Base-by-base conservation (phyloP, 2,113 vertebrate genomes). In the Grantiella picta region DNA sequence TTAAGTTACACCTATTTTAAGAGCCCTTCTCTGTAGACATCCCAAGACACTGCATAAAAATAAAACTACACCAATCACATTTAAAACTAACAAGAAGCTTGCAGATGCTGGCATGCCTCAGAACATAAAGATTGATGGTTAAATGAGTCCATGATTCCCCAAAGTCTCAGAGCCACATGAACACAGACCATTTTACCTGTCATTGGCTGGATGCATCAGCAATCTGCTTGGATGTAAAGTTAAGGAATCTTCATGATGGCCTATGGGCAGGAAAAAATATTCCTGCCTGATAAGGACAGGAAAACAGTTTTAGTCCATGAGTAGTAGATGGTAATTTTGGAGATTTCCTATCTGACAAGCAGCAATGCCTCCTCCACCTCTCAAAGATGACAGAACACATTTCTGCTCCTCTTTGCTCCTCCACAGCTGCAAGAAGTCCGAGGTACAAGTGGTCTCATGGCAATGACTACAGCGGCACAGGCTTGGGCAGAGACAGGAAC, bases 1-100 rank as follows among this genome's bases (percentile, higher is more conserved):
- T 86, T 83, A 92, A 93, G 49, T 86, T 93, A 79, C 63, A 94
- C 69, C 90, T 95, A 92, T 93, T 96, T 95, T 90, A 93, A 93
- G 82, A 92, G 65, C 56, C 56, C 86, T 86, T 92, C 56, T 78
- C 80, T 68, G 56, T 15, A 89, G 87, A 79, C 53, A 93, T 90
- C 88, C 82, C 88, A 90, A 92, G 85, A 65, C 12, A 0, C 49
- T 52, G 35, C 23, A 89, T 31, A 92, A 84, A 97, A 94, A 90
- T 93, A 93, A 94, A 95, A 42, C 80, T 52, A 78, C 57, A 80
- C 54, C 86, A 86, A 95, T 72, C 0, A 0, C 60, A 89, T 81
- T 90, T 92, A 75, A 71, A 92, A 86, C n/a, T 66, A 94, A 86
- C 77, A 81, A 90, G 90, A 93, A 86, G 52, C 49, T 56, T 47